Evolutionary conservation across 2,888 invertebrate species (phyloP).

Genomic region (Drosophila aldrichi): DNA sequence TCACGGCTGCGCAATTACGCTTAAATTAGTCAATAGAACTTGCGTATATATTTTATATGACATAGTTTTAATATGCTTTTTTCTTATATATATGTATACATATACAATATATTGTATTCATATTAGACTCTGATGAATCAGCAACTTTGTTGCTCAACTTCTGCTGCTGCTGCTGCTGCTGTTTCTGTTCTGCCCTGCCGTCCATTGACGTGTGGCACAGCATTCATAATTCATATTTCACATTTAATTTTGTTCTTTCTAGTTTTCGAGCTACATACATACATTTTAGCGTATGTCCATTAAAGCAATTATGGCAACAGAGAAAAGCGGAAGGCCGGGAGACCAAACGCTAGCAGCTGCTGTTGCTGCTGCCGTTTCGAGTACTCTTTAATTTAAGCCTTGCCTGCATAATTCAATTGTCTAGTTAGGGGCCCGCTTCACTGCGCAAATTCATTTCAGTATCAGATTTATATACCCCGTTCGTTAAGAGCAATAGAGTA

Average conservation of each 20-base stretch:
- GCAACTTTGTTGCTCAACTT: constrained; percentile 35
- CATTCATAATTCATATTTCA: constrained; percentile 62
- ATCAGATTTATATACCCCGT: constrained; percentile 12
- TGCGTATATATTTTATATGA: constrained; percentile 10
- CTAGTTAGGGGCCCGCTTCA: constrained; percentile 43
- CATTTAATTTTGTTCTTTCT: constrained; percentile 28
- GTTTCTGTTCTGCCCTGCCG: constrained; percentile 14
- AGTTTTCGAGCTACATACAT: constrained; percentile 20
- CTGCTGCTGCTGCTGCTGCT: constrained; percentile 20
- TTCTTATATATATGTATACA: constrained; percentile 15
- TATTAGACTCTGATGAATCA: constrained; percentile 59
- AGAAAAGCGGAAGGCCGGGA: not conserved
- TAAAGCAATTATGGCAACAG: constrained; percentile 54
- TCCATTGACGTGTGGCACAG: constrained; percentile 56
- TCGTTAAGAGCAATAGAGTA: not conserved
- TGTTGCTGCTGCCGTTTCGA: constrained; percentile 20
- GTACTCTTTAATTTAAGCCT: constrained; percentile 60
- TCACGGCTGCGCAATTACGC: constrained; percentile 32
- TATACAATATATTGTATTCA: constrained; percentile 15
- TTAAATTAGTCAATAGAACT: constrained; percentile 13
- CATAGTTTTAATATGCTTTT: constrained; percentile 8
- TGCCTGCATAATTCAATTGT: constrained; percentile 61
- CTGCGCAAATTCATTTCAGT: constrained; percentile 57
- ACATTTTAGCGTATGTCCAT: constrained; percentile 51
- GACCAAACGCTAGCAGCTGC: constrained; percentile 7